Conservation (phyloP, 2,113 vertebrate genomes). For the Carettochelys insculpta region DNA sequence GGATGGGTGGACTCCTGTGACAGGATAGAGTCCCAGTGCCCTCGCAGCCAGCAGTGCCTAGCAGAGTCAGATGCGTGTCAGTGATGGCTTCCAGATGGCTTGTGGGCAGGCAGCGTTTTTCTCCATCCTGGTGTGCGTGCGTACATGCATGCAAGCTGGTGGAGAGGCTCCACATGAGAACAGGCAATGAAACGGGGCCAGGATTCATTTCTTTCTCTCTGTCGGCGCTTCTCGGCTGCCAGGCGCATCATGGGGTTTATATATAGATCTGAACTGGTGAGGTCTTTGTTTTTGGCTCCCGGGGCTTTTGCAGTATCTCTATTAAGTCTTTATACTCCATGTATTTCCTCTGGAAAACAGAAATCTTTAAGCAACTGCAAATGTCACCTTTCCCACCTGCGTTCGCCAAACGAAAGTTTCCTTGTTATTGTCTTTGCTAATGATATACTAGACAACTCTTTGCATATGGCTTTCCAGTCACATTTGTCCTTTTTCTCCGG, state of each 20-base stretch:
- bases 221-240: background rate
- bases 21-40: background rate
- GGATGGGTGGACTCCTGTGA: background rate
- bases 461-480: slow-evolving; percentile 39
- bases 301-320: slow-evolving; percentile 21
- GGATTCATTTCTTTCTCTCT: background rate
- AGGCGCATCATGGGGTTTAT: slow-evolving; percentile 1
- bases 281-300: slow-evolving; percentile 24
- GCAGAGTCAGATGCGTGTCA: background rate
- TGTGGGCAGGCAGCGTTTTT: background rate
- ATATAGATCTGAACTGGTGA: background rate
- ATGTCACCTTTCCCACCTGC: slow-evolving; percentile 51
- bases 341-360: slow-evolving; percentile 30
- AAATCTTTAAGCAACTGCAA: slow-evolving; percentile 69
- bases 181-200: background rate
- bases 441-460: slow-evolving; percentile 60
- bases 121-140: background rate
- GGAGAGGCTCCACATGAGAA: background rate
- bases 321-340: background rate
- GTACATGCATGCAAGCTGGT: background rate
- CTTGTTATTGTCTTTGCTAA: slow-evolving; percentile 47
- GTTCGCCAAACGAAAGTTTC: slow-evolving; percentile 61
- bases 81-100: background rate
- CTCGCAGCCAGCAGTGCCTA: background rate
- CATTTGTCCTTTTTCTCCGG: slow-evolving; percentile 49